phyloP scores from a whole-genome alignment of 1,140 invertebrate genomes.

The Drosophila lowei region DNA sequence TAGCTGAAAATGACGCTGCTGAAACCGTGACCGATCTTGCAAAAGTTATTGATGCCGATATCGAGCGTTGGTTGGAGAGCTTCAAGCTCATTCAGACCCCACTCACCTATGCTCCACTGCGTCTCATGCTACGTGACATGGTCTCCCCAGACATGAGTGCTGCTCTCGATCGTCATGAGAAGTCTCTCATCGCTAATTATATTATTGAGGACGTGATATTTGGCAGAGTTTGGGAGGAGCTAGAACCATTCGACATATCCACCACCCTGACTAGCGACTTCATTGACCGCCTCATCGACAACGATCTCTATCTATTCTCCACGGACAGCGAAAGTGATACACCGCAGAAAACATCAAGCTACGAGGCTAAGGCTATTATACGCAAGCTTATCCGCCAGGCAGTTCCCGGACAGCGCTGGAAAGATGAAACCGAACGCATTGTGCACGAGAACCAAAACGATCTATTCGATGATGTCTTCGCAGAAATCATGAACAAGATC shows the following conservation, averaged over 20 bases:
- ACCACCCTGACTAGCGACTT: slow-evolving; percentile 44
- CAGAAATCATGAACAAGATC: slow-evolving; percentile 6
- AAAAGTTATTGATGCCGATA: slow-evolving; percentile 85
- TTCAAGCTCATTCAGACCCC: slow-evolving; percentile 69
- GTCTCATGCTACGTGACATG: slow-evolving; percentile 41
- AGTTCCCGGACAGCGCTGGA: slow-evolving; percentile 72
- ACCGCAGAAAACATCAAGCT: neutral
- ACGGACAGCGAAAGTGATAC: slow-evolving; percentile 61
- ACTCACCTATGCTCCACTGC: slow-evolving; percentile 82
- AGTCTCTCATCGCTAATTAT: slow-evolving; percentile 34
- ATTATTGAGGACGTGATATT: slow-evolving; percentile 70
- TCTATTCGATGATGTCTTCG: slow-evolving; percentile 56
- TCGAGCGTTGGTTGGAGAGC: slow-evolving; percentile 83
- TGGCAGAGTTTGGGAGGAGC: slow-evolving; percentile 20
- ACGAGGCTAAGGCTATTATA: slow-evolving; percentile 59
- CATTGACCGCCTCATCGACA: slow-evolving; percentile 68
- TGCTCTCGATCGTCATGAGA: slow-evolving; percentile 39
- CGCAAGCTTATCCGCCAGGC: slow-evolving; percentile 64
- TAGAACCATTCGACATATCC: slow-evolving; percentile 63
- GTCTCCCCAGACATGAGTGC: slow-evolving; percentile 48
- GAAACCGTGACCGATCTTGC: slow-evolving; percentile 85
- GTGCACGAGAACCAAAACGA: slow-evolving; percentile 45
- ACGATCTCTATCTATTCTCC: slow-evolving; percentile 64
- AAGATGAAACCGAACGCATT: slow-evolving; percentile 50
- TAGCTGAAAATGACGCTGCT: slow-evolving; percentile 85